Conservation (phyloP, 2,888 invertebrate species). For the Dicyrtomina minuta region DNA sequence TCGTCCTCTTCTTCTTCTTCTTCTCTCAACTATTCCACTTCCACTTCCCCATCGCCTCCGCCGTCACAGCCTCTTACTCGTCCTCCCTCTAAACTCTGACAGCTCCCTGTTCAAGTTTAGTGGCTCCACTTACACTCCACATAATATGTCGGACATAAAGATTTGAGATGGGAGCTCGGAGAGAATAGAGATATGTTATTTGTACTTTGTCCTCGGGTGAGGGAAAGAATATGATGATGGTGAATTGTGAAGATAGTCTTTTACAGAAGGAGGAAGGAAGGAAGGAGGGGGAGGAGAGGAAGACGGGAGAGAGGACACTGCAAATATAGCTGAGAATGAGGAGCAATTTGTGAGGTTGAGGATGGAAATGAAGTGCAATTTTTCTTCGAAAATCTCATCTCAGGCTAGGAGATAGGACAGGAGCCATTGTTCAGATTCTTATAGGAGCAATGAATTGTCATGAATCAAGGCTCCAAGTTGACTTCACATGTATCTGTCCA, state of each 20-base stretch:
- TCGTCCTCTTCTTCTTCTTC: too few species aligned
- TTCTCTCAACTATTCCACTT: too few species aligned
- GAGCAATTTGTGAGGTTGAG: conserved; percentile 31
- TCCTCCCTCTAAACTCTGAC: too few species aligned
- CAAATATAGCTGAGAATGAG: conserved; percentile 26
- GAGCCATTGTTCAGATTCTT: conserved; percentile 40
- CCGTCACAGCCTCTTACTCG: too few species aligned
- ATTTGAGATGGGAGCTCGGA: not conserved
- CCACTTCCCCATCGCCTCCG: too few species aligned
- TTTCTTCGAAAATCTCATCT: conserved; percentile 43
- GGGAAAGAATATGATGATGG: conserved; percentile 19
- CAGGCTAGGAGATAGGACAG: conserved; percentile 26
- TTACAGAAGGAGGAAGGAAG: conserved; percentile 5
- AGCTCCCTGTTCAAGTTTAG: too few species aligned
- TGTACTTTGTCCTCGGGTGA: too few species aligned
- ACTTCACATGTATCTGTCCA: conserved; percentile 26
- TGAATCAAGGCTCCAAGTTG: conserved; percentile 36
- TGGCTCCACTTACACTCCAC: too few species aligned
- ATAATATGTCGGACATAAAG: too few species aligned
- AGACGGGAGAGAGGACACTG: not conserved
- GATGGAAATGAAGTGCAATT: conserved; percentile 44
- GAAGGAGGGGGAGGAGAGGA: conserved; percentile 6
- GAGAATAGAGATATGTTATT: not conserved
- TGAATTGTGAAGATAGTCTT: conserved; percentile 33
- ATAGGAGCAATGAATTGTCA: conserved; percentile 36